Evolutionary conservation across 2,888 invertebrate species (phyloP), one percentile per base, ranked within the genome.

Genomic region (Pristionchus japonicus): DNA sequence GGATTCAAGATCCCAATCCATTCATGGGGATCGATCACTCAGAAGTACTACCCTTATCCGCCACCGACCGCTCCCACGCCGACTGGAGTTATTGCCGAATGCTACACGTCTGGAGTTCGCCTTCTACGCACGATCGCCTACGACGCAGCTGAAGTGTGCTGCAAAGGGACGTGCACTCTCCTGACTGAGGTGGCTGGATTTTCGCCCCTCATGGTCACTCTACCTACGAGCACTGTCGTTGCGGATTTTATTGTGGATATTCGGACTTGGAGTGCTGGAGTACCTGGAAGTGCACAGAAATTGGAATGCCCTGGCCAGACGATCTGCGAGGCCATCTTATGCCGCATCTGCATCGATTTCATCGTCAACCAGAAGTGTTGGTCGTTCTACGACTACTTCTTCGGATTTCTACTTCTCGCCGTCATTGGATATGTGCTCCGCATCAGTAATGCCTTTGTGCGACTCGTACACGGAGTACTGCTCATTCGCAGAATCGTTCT

Each of bases 41-140:
- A 83, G 52, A 31, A 49, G 49, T 83, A 83, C 83, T 83, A 83
- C 83, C 83, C 47, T 11, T 37, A 83, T 31, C 77, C 77, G 3
- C 47, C 52, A n/a, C 1, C 20, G 27, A 64, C 64, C 6, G n/a
- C 64, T 4, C 64, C 31, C 4, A 20, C 4, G 9, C 57, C 57
- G 4, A 4, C 20, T 20, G 57, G 57, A 57, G 23, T 20, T 20
- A 6, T 64, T 31, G 64, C 64, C 17, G 64, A 64, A 31, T 64
- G 64, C 31, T 23, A 27, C 31, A 6, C 4, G 9, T 27, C 64
- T 27, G 64, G 64, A 64, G 64, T 64, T 17, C 64, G 31, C 11
- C 64, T 64, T 9, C 64, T 64, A 27, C 64, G 64, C 11, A 4
- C 27, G n/a, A 31, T 23, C 9, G 31, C 31, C 7, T 64, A 11